phyloP scores from a whole-genome alignment of 2,113 vertebrate species.

The Mus spicilegus region DNA sequence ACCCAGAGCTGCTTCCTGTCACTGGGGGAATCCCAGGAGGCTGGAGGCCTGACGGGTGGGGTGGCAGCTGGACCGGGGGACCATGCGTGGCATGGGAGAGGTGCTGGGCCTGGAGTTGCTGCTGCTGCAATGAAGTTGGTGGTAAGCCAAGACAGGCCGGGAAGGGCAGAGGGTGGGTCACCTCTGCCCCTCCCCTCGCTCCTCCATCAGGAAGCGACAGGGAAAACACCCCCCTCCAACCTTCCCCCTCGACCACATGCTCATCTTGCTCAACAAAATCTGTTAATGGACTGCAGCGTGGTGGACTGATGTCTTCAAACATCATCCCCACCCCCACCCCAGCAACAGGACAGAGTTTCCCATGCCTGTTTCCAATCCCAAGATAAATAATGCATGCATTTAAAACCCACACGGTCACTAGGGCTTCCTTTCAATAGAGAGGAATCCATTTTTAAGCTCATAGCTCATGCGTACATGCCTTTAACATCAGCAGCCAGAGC shows the following conservation, averaged over 20 bases:
- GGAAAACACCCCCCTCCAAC: not conserved
- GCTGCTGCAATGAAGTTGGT: slow-evolving; percentile 91
- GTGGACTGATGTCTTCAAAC: slow-evolving; percentile 43
- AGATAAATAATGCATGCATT: slow-evolving; percentile 67
- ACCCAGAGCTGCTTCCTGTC: slow-evolving; percentile 92
- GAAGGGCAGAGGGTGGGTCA: not conserved
- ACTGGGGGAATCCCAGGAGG: slow-evolving; percentile 93
- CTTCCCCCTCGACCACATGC: slow-evolving; percentile 49
- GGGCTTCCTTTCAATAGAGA: slow-evolving; percentile 26
- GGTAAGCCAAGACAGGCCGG: slow-evolving; percentile 65
- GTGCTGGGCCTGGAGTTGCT: slow-evolving; percentile 98
- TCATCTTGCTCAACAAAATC: slow-evolving; percentile 31
- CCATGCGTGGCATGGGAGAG: slow-evolving; percentile 97
- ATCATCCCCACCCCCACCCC: not conserved
- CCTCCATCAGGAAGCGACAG: not conserved
- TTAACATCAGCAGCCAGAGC: not conserved
- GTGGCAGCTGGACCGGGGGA: slow-evolving; percentile 95
- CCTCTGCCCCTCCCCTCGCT: not conserved
- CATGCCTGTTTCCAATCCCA: slow-evolving; percentile 9
- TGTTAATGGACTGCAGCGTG: slow-evolving; percentile 6
- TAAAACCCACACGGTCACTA: slow-evolving; percentile 32
- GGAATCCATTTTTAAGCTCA: not conserved
- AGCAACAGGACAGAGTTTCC: slow-evolving; percentile 21
- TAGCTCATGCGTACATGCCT: slow-evolving; percentile 25
- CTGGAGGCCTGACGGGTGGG: slow-evolving; percentile 95